These are phyloP conservation scores for Melanotaenia pygmaea DNA, from an alignment of 2,797 vertebrate genomes.

Conservation along the genomic window DNA sequence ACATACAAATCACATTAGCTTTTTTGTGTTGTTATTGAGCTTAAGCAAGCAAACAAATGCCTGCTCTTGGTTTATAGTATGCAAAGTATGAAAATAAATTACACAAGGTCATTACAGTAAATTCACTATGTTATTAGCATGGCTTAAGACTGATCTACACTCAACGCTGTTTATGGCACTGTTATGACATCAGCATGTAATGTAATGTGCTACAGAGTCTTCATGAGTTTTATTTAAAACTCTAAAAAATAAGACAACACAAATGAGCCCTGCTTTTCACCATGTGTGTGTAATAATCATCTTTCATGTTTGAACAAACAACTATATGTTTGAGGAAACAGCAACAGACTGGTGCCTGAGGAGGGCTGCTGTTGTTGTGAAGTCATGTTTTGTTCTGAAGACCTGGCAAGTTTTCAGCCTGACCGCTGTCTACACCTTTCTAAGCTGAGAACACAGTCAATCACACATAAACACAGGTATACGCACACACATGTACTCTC, in stretches of 20 bases:
- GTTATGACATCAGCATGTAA: background rate
- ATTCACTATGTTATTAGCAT: background rate
- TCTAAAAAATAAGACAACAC: background rate
- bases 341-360: conserved; percentile 42
- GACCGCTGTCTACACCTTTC: conserved; percentile 62
- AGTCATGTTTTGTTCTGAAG: conserved; percentile 61
- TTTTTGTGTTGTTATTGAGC: background rate
- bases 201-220: background rate
- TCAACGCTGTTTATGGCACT: background rate
- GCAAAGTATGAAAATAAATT: background rate
- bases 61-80: background rate
- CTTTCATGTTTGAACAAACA: conserved; percentile 37
- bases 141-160: background rate
- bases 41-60: background rate
- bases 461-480: conserved; percentile 27
- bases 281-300: conserved; percentile 28
- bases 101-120: background rate
- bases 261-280: background rate
- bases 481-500: conserved; percentile 15
- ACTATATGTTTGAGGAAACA: conserved; percentile 41
- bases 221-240: background rate
- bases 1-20: background rate
- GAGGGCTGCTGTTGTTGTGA: conserved; percentile 50
- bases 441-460: conserved; percentile 46
- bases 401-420: conserved; percentile 48